These are phyloP conservation scores for Sesia apiformis DNA, from an alignment of 2,888 invertebrate species.

Conservation along the genomic window DNA sequence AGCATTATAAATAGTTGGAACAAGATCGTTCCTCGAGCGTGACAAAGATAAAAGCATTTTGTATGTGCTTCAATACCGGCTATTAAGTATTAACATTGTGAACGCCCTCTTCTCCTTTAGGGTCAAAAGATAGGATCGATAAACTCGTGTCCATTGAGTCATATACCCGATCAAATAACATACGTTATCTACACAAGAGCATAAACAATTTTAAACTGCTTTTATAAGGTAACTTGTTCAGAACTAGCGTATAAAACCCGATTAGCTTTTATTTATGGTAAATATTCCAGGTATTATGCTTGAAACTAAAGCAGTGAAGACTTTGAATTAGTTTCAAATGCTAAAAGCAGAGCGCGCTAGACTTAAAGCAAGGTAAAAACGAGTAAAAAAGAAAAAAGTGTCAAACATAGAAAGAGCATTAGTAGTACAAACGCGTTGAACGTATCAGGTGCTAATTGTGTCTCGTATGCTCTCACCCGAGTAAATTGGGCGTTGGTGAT, in stretches of 20 bases:
- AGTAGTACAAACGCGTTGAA: conserved; percentile 10
- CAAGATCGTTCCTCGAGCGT: conserved; percentile 34
- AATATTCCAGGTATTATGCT: background rate
- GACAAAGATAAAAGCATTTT: conserved; percentile 54
- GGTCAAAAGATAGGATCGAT: conserved; percentile 54
- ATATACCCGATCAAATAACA: conserved; percentile 11
- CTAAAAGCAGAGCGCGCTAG: background rate
- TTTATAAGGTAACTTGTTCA: too few species aligned
- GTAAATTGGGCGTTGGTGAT: too few species aligned
- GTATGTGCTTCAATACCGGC: conserved; percentile 30
- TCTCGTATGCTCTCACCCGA: too few species aligned
- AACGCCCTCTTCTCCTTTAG: conserved; percentile 52
- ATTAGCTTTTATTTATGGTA: too few species aligned
- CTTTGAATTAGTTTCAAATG: background rate
- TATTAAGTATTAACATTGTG: conserved; percentile 51
- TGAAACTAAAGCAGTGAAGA: background rate
- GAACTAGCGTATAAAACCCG: too few species aligned
- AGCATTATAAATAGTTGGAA: conserved; percentile 24
- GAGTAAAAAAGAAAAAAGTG: conserved; percentile 24
- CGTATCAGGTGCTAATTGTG: too few species aligned
- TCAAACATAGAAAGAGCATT: conserved; percentile 46
- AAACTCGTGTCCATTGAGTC: conserved; percentile 55
- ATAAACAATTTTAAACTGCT: too few species aligned
- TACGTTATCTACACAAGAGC: background rate
- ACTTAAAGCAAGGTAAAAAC: conserved; percentile 3